Conservation (phyloP, 2,888 invertebrate genomes). For the Synanthedon vespiformis region DNA sequence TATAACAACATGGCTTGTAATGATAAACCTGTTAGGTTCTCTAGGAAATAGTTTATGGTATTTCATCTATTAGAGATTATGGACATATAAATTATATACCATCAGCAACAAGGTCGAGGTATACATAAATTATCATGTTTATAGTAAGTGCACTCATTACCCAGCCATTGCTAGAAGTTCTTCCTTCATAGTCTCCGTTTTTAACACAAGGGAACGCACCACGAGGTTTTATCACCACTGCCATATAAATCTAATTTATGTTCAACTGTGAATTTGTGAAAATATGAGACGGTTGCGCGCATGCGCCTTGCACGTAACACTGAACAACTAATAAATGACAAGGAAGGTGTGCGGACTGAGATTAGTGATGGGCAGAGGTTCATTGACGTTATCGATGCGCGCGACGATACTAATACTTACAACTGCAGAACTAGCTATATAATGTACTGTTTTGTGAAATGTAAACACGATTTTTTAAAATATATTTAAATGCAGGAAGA, state of each 20-base stretch:
- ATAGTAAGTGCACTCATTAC: conserved; percentile 17
- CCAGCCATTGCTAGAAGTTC: conserved; percentile 46
- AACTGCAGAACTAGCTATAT: no score
- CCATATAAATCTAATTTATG: conserved; percentile 55
- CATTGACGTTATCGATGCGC: conserved; percentile 3
- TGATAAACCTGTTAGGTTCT: no score
- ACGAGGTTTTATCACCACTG: conserved; percentile 57
- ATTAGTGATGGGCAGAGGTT: conserved; percentile 23
- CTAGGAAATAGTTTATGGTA: no score
- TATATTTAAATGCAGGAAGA: no score
- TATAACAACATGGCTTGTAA: no score
- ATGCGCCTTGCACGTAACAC: conserved; percentile 52
- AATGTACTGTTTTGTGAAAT: no score
- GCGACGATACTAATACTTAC: background rate
- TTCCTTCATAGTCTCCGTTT: conserved; percentile 34
- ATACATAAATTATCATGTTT: conserved; percentile 8
- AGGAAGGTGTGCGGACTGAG: conserved; percentile 31
- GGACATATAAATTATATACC: no score
- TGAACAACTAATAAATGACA: conserved; percentile 51
- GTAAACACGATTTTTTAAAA: no score
- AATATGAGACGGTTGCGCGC: conserved; percentile 51
- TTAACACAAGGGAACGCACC: conserved; percentile 51
- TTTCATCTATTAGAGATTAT: no score
- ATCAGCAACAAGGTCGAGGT: conserved; percentile 14
- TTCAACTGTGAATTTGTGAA: conserved; percentile 14